Evolutionary conservation across 1,140 invertebrate genomes (phyloP).

Genomic region (Camponotus vicinus): DNA sequence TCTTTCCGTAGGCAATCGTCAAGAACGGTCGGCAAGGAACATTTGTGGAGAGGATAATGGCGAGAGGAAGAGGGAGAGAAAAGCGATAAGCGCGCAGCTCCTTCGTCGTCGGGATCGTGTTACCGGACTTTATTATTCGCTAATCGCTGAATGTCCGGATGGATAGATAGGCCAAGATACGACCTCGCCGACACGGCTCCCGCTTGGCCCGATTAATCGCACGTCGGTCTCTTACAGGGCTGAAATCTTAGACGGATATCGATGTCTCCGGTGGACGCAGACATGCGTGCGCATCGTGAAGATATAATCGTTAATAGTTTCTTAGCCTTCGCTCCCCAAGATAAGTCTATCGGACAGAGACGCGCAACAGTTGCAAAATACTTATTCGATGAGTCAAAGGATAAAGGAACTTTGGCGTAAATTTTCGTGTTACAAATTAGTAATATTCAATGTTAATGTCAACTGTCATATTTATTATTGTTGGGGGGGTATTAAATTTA

Average conservation of each 20-base stretch:
- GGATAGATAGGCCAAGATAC: slow-evolving; percentile 62
- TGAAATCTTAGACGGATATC: slow-evolving; percentile 63
- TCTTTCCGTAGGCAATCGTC: slow-evolving; percentile 35
- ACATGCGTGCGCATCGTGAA: background rate
- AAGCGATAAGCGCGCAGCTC: slow-evolving; percentile 49
- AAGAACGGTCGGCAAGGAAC: slow-evolving; percentile 46
- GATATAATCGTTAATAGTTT: slow-evolving; percentile 31
- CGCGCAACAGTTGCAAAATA: slow-evolving; percentile 8
- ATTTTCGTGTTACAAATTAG: background rate
- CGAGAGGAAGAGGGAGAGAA: slow-evolving; percentile 17
- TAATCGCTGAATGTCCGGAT: slow-evolving; percentile 73
- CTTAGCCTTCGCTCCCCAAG: slow-evolving; percentile 10
- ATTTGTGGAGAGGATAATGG: slow-evolving; percentile 17
- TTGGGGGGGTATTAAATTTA: slow-evolving; percentile 22
- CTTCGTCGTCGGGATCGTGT: slow-evolving; percentile 51
- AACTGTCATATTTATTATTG: background rate
- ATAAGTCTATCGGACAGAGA: slow-evolving; percentile 25
- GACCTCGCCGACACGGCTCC: slow-evolving; percentile 45
- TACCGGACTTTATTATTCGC: slow-evolving; percentile 74
- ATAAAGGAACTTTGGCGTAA: background rate
- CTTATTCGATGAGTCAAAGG: background rate
- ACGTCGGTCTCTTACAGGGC: slow-evolving; percentile 42
- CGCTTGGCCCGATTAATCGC: slow-evolving; percentile 54
- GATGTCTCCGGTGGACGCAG: slow-evolving; percentile 47
- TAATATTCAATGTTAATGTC: background rate